These are phyloP conservation scores for Poecilia gillii DNA, from an alignment of 2,797 vertebrate genomes.

Conservation along the genomic window DNA sequence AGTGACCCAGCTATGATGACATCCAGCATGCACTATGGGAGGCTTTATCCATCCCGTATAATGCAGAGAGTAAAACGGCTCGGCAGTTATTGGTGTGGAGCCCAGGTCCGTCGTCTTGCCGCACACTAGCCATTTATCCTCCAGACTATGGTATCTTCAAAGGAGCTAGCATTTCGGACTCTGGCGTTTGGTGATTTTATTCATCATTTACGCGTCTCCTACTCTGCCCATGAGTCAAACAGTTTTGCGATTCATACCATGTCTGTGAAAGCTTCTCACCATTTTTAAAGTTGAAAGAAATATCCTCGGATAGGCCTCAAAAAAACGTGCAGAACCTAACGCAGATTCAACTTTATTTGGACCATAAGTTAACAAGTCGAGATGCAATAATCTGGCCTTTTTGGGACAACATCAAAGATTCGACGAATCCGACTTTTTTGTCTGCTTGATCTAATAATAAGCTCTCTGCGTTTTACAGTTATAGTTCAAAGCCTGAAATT, in stretches of 20 bases:
- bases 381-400: background rate
- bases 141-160: conserved; percentile 30
- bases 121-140: conserved; percentile 24
- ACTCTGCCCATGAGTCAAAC: conserved; percentile 12
- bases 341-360: background rate
- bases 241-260: conserved; percentile 2
- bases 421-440: background rate
- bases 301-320: background rate
- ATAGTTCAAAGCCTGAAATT: background rate
- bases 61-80: conserved; percentile 54
- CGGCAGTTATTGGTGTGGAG: conserved; percentile 42
- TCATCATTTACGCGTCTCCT: conserved; percentile 12
- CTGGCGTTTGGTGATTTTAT: conserved; percentile 22
- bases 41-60: conserved; percentile 59
- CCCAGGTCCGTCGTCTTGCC: conserved; percentile 33
- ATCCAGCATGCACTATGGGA: conserved; percentile 75
- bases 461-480: background rate
- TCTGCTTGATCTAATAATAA: background rate
- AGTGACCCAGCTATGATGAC: conserved; percentile 40
- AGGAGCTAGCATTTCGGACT: conserved; percentile 25
- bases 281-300: conserved; percentile 4
- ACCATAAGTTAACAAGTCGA: background rate
- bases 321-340: background rate
- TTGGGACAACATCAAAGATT: background rate
- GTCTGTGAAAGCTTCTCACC: conserved; percentile 4